A percentile compares a stretch with the other conserved stretches of the same genome.
These are phyloP conservation scores for Koerneria pararmatus DNA, from an alignment of 2,888 invertebrate genomes.

Conservation along the genomic window DNA sequence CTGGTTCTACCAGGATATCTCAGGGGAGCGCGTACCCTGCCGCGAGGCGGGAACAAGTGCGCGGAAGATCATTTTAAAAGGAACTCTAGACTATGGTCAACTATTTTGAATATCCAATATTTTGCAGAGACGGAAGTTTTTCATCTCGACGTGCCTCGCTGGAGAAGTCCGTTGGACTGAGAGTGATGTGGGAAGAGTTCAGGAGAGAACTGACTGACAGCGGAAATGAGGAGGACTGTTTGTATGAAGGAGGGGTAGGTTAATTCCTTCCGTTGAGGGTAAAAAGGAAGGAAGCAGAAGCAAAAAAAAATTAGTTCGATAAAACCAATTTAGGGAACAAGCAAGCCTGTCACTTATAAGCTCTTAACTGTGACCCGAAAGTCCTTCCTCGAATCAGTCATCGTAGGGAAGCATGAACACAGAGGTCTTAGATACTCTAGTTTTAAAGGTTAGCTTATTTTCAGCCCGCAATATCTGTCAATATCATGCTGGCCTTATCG, in stretches of 20 bases:
- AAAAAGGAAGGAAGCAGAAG: not conserved
- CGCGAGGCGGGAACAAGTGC: no score
- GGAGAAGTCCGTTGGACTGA: slow-evolving; percentile 1
- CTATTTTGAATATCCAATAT: no score
- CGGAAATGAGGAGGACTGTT: slow-evolving; percentile 10
- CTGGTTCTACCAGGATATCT: no score
- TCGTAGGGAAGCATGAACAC: not conserved
- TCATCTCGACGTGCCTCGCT: slow-evolving; percentile 22
- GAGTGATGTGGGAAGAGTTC: slow-evolving; percentile 11
- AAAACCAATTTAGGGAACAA: no score
- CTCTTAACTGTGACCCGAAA: no score
- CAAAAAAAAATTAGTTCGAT: no score
- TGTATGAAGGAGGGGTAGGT: slow-evolving; percentile 34
- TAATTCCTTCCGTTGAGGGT: not conserved
- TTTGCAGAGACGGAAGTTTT: slow-evolving; percentile 22
- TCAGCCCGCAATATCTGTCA: slow-evolving; percentile 38
- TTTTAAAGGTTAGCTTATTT: slow-evolving; percentile 5
- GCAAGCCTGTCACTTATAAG: no score
- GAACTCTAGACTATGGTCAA: no score
- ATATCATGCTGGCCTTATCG: slow-evolving; percentile 42
- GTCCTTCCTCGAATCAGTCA: no score
- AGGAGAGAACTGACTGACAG: slow-evolving; percentile 8
- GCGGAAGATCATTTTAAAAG: no score
- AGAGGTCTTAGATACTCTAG: not conserved
- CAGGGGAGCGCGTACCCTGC: no score